Evolutionary conservation across 2,888 invertebrate species (phyloP).

Genomic region (Cheilosia pagana): DNA sequence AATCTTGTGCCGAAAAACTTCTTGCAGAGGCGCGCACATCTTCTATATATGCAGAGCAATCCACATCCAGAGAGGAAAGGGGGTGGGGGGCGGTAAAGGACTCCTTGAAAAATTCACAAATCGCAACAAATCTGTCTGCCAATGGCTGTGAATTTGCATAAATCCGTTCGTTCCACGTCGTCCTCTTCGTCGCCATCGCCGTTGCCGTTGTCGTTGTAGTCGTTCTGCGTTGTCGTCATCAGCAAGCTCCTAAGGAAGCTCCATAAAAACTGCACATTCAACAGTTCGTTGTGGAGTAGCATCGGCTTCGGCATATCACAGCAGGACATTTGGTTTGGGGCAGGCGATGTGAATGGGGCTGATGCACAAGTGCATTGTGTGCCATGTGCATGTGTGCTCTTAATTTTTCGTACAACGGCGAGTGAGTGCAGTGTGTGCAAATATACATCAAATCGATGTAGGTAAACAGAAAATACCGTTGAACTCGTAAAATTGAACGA

Average conservation of each 20-base stretch:
- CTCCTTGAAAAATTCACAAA: constrained; percentile 76
- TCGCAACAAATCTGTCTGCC: constrained; percentile 77
- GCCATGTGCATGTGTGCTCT: constrained; percentile 58
- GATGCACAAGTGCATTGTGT: constrained; percentile 48
- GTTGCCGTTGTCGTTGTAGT: constrained; percentile 15
- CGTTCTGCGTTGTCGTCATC: constrained; percentile 31
- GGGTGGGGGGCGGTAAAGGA: constrained; percentile 37
- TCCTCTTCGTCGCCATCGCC: constrained; percentile 13
- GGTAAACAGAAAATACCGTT: constrained; percentile 55
- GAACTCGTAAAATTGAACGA: constrained; percentile 68
- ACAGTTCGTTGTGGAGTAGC: constrained; percentile 71
- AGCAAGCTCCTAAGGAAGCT: constrained; percentile 62
- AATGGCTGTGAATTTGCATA: constrained; percentile 76
- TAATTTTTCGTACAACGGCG: not conserved
- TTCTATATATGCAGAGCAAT: not conserved
- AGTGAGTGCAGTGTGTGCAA: constrained; percentile 42
- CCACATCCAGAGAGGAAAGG: constrained; percentile 2
- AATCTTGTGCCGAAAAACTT: constrained; percentile 67
- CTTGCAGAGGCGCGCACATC: constrained; percentile 51
- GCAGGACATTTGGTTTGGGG: constrained; percentile 54
- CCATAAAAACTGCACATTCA: constrained; percentile 75
- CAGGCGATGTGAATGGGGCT: not conserved
- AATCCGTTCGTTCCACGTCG: constrained; percentile 67
- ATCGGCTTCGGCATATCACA: constrained; percentile 56
- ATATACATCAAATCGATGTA: constrained; percentile 34